phyloP scores from a whole-genome alignment of 2,797 vertebrate species.

The Astyanax mexicanus region DNA sequence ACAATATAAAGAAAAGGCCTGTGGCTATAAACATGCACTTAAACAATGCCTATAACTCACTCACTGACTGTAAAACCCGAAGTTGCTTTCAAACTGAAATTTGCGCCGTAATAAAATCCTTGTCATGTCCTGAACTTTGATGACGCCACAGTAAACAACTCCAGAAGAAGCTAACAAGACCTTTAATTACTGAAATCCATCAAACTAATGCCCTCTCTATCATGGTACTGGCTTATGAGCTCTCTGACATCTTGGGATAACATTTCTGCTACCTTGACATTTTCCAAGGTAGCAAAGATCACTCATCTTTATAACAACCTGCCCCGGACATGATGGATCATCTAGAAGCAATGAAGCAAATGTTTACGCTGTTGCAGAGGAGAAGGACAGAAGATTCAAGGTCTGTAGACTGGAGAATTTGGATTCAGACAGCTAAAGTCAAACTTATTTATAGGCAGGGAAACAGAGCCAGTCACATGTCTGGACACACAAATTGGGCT shows the following conservation, averaged over 20 bases:
- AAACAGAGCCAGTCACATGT: not conserved
- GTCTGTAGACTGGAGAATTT: not conserved
- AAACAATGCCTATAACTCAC: not conserved
- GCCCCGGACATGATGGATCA: constrained; percentile 29
- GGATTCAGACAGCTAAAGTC: not conserved
- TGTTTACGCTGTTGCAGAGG: not conserved
- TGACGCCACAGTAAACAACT: not conserved
- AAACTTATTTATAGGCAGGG: not conserved
- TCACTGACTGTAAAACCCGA: not conserved
- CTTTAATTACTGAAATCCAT: constrained; percentile 43
- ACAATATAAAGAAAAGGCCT: not conserved
- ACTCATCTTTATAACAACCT: constrained; percentile 9
- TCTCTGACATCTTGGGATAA: constrained; percentile 33
- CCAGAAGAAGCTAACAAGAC: not conserved
- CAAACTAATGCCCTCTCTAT: constrained; percentile 34
- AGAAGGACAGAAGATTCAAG: not conserved
- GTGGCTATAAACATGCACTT: too few species aligned
- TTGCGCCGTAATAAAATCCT: not conserved
- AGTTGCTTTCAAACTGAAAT: not conserved
- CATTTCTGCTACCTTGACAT: constrained; percentile 36
- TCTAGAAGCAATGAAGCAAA: not conserved
- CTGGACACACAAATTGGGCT: not conserved
- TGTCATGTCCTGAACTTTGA: constrained; percentile 14
- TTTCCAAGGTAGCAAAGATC: constrained; percentile 48
- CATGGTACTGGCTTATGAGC: constrained; percentile 28